Base-by-base conservation (phyloP, 2,113 vertebrate genomes). In the Serranochromis macrocephalus region DNA sequence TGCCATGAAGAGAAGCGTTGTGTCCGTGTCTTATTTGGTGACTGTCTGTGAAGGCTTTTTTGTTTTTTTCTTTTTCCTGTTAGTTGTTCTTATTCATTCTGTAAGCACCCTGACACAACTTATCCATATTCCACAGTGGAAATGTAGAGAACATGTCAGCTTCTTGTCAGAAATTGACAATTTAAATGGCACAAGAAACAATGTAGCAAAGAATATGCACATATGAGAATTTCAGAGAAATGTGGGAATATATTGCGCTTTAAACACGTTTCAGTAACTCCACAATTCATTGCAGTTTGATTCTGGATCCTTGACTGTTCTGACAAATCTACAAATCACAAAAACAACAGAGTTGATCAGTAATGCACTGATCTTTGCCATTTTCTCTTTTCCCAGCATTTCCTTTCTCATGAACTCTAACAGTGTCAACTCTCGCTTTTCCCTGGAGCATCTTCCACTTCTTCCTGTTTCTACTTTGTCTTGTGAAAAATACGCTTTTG, bases 341-440 rank as follows among this genome's bases (percentile, higher is more conserved):
- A 51, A 85, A 82, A 49, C 84, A 42, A 78, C 81, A 66, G 63
- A 54, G 47, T 17, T 17, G 51, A 78, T 85, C 78, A 54, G 33
- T 81, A 58, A 66, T 5, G 26, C 71, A 17, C 47, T 66, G 55
- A 89, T 89, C 66, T 79, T 36, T 78, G 63, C 73, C 82, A 68
- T 84, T 58, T 63, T 84, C 63, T 33, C 81, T 75, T 71, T 31
- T 81, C 49, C 42, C 58, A 86, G 29, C 38, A 17, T 83, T 92
- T 93, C 92, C 86, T 91, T 95, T 95, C 94, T 93, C 95, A 95
- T 94, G 94, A 95, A 93, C 94, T 90, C 83, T 79, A 9, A 49
- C 85, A 63, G 81, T 88, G 88, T 94, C 78, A 88, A 83, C 85
- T 83, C 53, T 45, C 6, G 33, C 84, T 82, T 78, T 79, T 88